phyloP scores from a whole-genome alignment of 2,797 vertebrate species.

The Acanthornis magna region DNA sequence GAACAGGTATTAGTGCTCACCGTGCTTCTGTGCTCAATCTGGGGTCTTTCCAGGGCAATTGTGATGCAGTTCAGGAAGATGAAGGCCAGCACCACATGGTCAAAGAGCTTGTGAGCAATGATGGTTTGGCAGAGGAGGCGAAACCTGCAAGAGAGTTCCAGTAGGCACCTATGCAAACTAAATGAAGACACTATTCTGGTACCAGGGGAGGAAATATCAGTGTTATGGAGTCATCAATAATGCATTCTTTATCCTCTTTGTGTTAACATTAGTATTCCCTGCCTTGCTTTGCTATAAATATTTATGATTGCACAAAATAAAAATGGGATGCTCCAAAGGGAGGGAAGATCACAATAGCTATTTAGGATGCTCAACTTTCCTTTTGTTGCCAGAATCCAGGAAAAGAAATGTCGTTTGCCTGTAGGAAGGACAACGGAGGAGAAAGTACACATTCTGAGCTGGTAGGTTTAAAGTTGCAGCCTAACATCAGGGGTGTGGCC shows the following conservation, averaged over 20 bases:
- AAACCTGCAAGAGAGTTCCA: slow-evolving; percentile 81
- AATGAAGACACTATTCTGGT: neutral
- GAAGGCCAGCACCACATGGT: slow-evolving; percentile 93
- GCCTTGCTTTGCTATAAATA: slow-evolving; percentile 38
- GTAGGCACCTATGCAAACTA: neutral
- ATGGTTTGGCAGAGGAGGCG: slow-evolving; percentile 91
- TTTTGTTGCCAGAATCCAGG: neutral
- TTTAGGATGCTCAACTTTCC: neutral
- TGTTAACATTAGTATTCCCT: slow-evolving; percentile 25
- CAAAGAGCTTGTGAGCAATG: slow-evolving; percentile 95
- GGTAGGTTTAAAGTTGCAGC: neutral
- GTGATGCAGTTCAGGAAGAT: slow-evolving; percentile 99
- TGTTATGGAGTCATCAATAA: slow-evolving; percentile 6
- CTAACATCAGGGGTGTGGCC: neutral
- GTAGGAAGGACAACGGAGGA: neutral
- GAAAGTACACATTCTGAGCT: neutral
- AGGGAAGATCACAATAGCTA: slow-evolving; percentile 9
- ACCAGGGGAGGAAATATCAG: neutral
- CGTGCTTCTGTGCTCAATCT: slow-evolving; percentile 90
- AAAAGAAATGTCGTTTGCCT: neutral
- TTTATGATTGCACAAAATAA: slow-evolving; percentile 47
- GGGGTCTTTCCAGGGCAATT: slow-evolving; percentile 93
- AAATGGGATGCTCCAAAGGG: slow-evolving; percentile 6
- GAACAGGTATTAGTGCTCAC: slow-evolving; percentile 73
- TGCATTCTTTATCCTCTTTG: slow-evolving; percentile 11